Conservation (phyloP, 92 coral and sea anemone species). For the Palythoa heliodiscus region DNA sequence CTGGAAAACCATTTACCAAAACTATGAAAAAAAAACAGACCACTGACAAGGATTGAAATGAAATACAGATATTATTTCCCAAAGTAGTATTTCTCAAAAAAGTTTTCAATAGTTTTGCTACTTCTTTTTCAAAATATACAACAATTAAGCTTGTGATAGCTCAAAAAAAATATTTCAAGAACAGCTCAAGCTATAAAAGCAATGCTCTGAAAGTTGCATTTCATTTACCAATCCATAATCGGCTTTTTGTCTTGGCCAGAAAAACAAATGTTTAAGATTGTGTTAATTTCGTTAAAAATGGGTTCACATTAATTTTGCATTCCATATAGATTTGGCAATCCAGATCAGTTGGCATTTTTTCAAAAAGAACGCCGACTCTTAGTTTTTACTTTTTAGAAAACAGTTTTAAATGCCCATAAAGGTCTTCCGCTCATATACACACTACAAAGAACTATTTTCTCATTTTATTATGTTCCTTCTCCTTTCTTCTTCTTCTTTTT, state of each 20-base stretch:
- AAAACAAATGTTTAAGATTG: too few species aligned
- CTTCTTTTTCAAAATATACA: neutral
- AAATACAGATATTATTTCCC: neutral
- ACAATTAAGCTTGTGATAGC: too few species aligned
- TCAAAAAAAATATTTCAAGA: too few species aligned
- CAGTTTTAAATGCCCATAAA: neutral
- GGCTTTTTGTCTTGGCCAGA: too few species aligned
- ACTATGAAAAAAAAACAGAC: too few species aligned
- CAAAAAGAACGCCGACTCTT: neutral
- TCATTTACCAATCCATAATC: too few species aligned
- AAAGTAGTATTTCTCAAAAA: neutral
- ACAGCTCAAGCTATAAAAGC: too few species aligned
- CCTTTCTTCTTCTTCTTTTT: neutral
- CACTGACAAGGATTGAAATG: neutral
- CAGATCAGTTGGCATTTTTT: neutral
- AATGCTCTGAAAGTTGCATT: too few species aligned
- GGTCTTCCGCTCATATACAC: neutral
- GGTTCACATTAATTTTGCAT: too few species aligned
- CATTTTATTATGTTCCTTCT: neutral
- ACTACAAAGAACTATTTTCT: neutral
- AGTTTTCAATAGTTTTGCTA: neutral
- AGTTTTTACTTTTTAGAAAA: neutral
- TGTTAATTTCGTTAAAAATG: too few species aligned
- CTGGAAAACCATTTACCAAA: too few species aligned
- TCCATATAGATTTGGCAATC: neutral